Conservation (phyloP, 2,888 invertebrate genomes). For the Agrotis ipsilon region DNA sequence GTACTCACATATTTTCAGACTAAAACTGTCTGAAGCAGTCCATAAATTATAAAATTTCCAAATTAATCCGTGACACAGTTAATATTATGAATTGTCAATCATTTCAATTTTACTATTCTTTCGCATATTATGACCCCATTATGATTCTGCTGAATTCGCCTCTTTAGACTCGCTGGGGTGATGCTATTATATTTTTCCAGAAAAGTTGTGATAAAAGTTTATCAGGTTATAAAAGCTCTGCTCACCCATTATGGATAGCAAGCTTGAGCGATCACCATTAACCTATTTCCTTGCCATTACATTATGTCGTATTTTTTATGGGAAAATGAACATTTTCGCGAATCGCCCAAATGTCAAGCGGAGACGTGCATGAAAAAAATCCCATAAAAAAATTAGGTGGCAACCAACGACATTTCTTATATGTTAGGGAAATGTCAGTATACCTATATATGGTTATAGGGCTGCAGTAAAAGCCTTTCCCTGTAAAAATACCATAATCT, state of each 20-base stretch:
- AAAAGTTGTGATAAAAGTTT: not conserved
- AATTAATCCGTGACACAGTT: too few species aligned
- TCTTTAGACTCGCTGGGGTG: too few species aligned
- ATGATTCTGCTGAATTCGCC: too few species aligned
- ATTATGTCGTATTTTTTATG: conserved; percentile 54
- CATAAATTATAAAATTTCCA: too few species aligned
- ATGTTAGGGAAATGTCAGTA: conserved; percentile 64
- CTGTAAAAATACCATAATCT: not conserved
- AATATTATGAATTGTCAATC: too few species aligned
- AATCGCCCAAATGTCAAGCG: conserved; percentile 59
- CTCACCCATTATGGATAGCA: conserved; percentile 24
- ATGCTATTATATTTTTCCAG: not conserved
- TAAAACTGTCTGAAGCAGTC: too few species aligned
- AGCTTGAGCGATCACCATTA: conserved; percentile 51
- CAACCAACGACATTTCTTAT: conserved; percentile 63
- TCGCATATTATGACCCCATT: too few species aligned
- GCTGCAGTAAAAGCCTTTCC: not conserved
- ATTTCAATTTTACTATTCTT: too few species aligned
- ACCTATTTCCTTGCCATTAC: conserved; percentile 54
- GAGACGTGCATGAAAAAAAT: conserved; percentile 44
- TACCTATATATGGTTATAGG: conserved; percentile 12
- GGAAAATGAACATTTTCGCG: conserved; percentile 55
- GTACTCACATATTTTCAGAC: not conserved
- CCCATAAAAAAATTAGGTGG: conserved; percentile 58
- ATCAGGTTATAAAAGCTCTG: not conserved